phyloP scores from a whole-genome alignment of 2,113 vertebrate species.

The Rostratula benghalensis region DNA sequence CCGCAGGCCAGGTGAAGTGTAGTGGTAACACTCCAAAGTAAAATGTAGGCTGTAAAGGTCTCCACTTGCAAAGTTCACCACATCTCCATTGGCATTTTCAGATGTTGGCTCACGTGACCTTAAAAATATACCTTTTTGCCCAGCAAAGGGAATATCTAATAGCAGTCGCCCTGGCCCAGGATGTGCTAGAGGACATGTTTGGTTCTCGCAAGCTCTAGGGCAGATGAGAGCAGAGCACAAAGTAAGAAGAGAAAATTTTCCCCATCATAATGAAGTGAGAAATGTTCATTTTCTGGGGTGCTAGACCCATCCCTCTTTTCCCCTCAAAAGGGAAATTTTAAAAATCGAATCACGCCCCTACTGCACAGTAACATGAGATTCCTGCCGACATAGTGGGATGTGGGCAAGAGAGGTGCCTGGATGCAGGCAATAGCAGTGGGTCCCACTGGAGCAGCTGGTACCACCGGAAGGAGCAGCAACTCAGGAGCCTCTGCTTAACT shows the following conservation, averaged over 20 bases:
- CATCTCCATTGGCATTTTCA: background rate
- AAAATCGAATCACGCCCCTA: fast-evolving
- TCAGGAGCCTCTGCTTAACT: background rate
- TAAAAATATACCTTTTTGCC: background rate
- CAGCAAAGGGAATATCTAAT: background rate
- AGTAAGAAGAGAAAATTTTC: background rate
- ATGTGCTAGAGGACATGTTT: background rate
- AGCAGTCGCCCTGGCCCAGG: background rate
- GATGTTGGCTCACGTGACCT: background rate
- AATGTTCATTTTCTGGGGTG: background rate
- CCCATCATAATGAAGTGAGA: background rate
- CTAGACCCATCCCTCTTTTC: background rate
- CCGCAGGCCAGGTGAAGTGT: background rate
- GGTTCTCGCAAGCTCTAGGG: background rate
- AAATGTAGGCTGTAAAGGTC: background rate
- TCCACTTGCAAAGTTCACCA: background rate
- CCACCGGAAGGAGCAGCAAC: fast-evolving
- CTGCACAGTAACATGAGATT: background rate
- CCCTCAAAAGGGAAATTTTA: background rate
- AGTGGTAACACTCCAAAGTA: background rate
- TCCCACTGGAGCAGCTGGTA: background rate
- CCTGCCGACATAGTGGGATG: fast-evolving
- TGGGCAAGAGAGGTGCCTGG: background rate
- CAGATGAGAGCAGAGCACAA: fast-evolving
- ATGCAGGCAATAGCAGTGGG: background rate